Evolutionary conservation across 1,140 invertebrate genomes (phyloP), one percentile per base, ranked within the genome.

Genomic region (Pentalonia nigronervosa): DNA sequence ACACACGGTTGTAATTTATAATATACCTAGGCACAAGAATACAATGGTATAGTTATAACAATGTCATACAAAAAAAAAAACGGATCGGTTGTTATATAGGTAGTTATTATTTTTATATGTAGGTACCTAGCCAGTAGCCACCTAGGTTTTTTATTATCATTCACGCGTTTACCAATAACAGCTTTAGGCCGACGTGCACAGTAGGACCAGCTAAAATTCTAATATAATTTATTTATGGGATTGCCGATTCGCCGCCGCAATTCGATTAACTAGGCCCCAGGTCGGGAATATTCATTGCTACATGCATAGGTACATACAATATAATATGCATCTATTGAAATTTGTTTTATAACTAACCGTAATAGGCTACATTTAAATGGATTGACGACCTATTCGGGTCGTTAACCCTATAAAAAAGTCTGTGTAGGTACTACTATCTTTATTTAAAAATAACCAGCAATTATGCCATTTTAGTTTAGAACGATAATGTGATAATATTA

Each of bases 211-310:
- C 47, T 45, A 41, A 86, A 86, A 86, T 86, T 86, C 45, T 86
- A 45, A 86, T 30, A 30, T 86, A 41, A 76, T 76, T n/a, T n/a
- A 76, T 76, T n/a, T 76, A 76, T 76, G 60, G 11, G 30, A 76
- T 76, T 76, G 30, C 60, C 11, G 25, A 86, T 47, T 47, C 84
- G 84, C 84, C 84, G 84, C 84, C 84, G 45, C 84, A 86, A 86
- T 86, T 86, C 84, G 84, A 86, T 86, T 47, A 47, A 86, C 84
- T 86, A 86, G 84, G 84, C 84, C 84, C 84, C 84, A 86, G 84
- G 84, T 86, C 84, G 45, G 84, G 84, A 86, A 86, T 86, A 86
- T 86, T 86, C 41, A 86, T 84, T 45, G 23, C 45, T 30, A 45
- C 45, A 45, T 25, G 47, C 14, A 86, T 45, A 86, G 11, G 14